A percentile compares a stretch with the other conserved stretches of the same genome.
These are phyloP conservation scores for Etheostoma perlongum DNA, from an alignment of 2,797 vertebrate species.

Conservation along the genomic window DNA sequence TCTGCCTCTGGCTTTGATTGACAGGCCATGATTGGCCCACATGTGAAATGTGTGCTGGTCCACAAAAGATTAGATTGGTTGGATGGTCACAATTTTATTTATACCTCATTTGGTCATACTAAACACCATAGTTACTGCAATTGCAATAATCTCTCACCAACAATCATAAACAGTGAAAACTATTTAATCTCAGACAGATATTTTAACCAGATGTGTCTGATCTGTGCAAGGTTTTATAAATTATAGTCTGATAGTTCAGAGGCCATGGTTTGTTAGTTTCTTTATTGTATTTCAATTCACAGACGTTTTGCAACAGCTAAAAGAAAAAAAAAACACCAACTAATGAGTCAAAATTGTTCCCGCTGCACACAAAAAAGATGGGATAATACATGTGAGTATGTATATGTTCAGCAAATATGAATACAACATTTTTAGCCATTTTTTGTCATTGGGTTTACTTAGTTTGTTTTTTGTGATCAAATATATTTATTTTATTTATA, in stretches of 20 bases:
- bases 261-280: constrained; percentile 1
- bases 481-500: no score
- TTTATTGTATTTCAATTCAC: constrained; percentile 35
- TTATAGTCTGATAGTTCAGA: no score
- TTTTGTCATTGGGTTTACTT: neutral
- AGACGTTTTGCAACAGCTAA: neutral
- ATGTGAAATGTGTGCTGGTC: neutral
- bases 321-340: neutral
- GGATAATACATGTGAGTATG: neutral
- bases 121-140: neutral
- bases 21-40: neutral
- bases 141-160: neutral
- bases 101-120: neutral
- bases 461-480: neutral
- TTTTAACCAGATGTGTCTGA: neutral
- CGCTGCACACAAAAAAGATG: neutral
- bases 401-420: no score
- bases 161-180: neutral
- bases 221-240: neutral
- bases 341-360: neutral
- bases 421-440: no score
- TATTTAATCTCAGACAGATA: neutral
- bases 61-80: neutral
- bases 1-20: neutral
- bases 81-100: neutral